These are phyloP conservation scores for Holacanthus passer DNA, from an alignment of 2,113 vertebrate genomes.

Conservation along the genomic window DNA sequence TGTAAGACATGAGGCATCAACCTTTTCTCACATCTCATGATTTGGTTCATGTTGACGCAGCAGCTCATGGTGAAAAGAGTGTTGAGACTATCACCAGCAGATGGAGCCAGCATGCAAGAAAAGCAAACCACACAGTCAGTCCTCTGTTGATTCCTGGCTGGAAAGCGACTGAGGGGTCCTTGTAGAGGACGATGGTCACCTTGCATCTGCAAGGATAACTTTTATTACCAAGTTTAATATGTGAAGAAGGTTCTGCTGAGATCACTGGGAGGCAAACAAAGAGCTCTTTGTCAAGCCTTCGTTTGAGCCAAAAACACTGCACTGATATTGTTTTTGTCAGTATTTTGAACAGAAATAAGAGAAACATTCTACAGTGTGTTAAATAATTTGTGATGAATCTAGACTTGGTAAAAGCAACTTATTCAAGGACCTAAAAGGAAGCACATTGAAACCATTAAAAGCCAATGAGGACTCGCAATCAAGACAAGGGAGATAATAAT, in stretches of 20 bases:
- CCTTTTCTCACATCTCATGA: neutral
- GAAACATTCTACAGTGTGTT: neutral
- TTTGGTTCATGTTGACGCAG: neutral
- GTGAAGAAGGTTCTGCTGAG: neutral
- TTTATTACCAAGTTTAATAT: neutral
- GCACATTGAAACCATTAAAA: neutral
- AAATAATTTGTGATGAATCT: neutral
- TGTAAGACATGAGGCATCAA: neutral
- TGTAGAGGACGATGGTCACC: neutral
- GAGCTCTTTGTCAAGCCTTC: neutral
- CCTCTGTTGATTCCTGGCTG: neutral
- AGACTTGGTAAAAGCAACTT: neutral
- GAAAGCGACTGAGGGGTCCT: neutral
- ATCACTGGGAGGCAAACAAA: neutral
- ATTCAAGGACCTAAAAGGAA: neutral
- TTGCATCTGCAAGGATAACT: neutral
- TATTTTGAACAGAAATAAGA: neutral
- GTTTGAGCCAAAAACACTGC: neutral
- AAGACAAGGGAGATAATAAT: neutral
- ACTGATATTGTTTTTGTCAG: neutral
- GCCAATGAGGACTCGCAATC: neutral
- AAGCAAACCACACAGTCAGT: neutral
- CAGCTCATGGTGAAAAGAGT: neutral
- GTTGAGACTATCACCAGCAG: constrained; percentile 57
- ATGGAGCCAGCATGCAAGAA: constrained; percentile 67